These are phyloP conservation scores for Sinodicranocentrus sp. DNA, from an alignment of 2,888 invertebrate genomes.

Conservation along the genomic window DNA sequence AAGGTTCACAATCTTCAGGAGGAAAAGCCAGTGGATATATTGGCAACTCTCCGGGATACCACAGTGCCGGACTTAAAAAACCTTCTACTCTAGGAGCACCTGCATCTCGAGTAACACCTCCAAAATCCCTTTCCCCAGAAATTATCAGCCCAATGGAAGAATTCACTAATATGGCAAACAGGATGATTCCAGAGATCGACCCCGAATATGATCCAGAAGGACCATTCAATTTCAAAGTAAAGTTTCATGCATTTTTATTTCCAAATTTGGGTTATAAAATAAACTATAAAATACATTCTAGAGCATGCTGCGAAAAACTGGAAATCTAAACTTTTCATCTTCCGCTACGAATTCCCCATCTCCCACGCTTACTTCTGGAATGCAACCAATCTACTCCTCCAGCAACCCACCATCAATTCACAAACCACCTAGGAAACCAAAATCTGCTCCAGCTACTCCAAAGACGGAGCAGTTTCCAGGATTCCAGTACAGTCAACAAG, in stretches of 20 bases:
- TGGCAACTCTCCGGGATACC: slow-evolving; percentile 4
- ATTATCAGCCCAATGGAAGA: slow-evolving; percentile 68
- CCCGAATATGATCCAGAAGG: slow-evolving; percentile 13
- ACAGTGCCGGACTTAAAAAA: slow-evolving; percentile 4
- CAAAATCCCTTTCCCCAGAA: slow-evolving; percentile 15
- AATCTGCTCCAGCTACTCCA: slow-evolving; percentile 34
- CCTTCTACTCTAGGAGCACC: background rate
- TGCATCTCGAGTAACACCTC: background rate
- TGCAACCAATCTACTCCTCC: slow-evolving; percentile 4
- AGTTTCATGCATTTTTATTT: no score
- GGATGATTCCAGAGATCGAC: slow-evolving; percentile 46
- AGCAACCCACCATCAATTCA: slow-evolving; percentile 8
- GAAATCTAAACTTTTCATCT: slow-evolving; percentile 14
- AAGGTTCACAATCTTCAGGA: background rate
- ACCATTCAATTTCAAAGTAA: no score
- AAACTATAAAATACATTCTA: background rate
- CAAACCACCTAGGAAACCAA: slow-evolving; percentile 2
- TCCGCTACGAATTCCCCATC: slow-evolving; percentile 9
- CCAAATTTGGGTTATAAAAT: background rate
- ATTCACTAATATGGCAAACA: slow-evolving; percentile 70
- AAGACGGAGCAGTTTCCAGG: slow-evolving; percentile 19
- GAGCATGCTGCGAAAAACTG: slow-evolving; percentile 56
- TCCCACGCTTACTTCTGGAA: background rate
- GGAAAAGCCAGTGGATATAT: background rate
- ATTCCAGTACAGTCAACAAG: slow-evolving; percentile 32